phyloP scores from a whole-genome alignment of 2,888 invertebrate species.

The Luffia ferchaultella region DNA sequence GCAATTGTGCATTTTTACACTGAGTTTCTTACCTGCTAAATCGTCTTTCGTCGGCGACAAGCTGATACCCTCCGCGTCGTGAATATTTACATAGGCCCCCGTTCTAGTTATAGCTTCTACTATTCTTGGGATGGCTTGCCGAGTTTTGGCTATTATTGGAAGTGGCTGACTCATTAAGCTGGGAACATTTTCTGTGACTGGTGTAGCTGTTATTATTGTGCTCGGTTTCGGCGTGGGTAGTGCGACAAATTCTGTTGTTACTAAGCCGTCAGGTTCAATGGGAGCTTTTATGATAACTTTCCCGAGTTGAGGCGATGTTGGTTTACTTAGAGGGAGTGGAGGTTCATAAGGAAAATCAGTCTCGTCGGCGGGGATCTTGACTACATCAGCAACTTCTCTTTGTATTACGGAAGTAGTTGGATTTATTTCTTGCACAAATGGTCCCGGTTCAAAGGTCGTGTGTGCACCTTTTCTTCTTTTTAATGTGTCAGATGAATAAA shows the following conservation, averaged over 20 bases:
- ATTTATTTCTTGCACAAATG: conserved; percentile 75
- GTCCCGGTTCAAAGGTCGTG: conserved; percentile 88
- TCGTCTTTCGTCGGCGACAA: conserved; percentile 68
- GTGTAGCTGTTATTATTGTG: conserved; percentile 69
- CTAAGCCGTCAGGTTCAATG: conserved; percentile 41
- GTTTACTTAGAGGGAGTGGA: conserved; percentile 46
- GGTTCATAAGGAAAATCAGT: conserved; percentile 54
- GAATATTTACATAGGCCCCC: conserved; percentile 78
- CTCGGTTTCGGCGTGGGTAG: conserved; percentile 65
- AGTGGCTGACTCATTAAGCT: conserved; percentile 22
- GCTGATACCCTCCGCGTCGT: conserved; percentile 69
- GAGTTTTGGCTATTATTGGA: conserved; percentile 29
- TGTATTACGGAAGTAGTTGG: conserved; percentile 46
- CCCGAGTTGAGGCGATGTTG: conserved; percentile 71
- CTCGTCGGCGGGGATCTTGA: conserved; percentile 42
- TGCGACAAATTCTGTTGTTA: conserved; percentile 65
- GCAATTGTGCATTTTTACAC: conserved; percentile 28
- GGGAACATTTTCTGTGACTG: conserved; percentile 40
- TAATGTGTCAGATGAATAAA: conserved; percentile 87
- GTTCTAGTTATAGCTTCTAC: conserved; percentile 56
- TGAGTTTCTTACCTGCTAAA: conserved; percentile 74
- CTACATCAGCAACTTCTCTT: conserved; percentile 45
- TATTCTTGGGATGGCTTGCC: conserved; percentile 44
- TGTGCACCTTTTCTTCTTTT: conserved; percentile 81
- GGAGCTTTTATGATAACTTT: conserved; percentile 71